Conservation (phyloP, 2,888 invertebrate species). For the Rhamnusium bicolor region DNA sequence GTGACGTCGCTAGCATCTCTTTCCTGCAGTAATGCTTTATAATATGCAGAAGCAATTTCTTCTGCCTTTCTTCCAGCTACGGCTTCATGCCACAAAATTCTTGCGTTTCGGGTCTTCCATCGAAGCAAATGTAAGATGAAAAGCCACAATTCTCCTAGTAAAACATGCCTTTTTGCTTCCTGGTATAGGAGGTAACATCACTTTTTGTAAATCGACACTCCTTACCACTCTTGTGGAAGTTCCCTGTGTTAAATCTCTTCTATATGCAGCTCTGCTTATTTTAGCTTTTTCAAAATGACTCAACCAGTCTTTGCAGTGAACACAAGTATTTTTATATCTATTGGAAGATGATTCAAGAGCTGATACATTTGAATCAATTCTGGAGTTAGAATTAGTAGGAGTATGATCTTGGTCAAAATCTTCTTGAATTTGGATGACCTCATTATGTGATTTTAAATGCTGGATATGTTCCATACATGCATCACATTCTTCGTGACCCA, state of each 20-base stretch:
- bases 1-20: neutral
- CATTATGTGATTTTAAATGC: neutral
- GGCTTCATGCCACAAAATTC: neutral
- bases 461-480: neutral
- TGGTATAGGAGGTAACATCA: neutral
- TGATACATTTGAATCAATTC: neutral
- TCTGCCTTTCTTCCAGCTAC: conserved; percentile 3
- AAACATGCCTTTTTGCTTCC: neutral
- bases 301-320: neutral
- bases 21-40: neutral
- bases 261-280: neutral
- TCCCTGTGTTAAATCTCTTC: neutral
- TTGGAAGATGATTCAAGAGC: neutral
- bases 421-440: neutral
- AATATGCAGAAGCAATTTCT: conserved; percentile 1
- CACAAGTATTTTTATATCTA: neutral
- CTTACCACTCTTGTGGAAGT: neutral
- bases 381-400: neutral
- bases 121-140: neutral
- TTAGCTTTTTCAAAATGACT: neutral
- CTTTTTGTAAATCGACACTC: neutral
- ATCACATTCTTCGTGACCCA: neutral
- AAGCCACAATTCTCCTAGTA: neutral
- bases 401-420: neutral
- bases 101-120: neutral